phyloP scores from a whole-genome alignment of 1,140 invertebrate genomes.

The Anadara kagoshimensis region DNA sequence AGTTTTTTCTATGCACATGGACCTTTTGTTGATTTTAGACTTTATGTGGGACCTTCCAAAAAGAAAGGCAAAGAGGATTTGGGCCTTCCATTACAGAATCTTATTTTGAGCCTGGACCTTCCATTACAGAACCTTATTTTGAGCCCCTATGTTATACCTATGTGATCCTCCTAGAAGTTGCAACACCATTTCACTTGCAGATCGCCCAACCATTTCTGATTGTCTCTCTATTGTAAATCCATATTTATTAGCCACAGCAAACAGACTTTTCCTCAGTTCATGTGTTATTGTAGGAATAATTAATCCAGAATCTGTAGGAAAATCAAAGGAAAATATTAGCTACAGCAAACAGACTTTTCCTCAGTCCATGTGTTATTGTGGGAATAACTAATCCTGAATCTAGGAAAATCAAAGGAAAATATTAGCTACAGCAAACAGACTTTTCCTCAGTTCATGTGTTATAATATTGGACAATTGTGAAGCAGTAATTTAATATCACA shows the following conservation, averaged over 20 bases:
- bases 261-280: conserved; percentile 80
- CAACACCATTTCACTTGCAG: conserved; percentile 85
- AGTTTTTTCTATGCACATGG: too few relatives aligned
- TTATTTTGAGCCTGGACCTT: too few relatives aligned
- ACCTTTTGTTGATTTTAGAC: too few relatives aligned
- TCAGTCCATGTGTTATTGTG: conserved; percentile 81
- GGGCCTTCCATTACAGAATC: too few relatives aligned
- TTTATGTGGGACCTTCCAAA: too few relatives aligned
- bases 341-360: conserved; percentile 80
- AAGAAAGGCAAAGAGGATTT: too few relatives aligned
- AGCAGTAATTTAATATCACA: too few relatives aligned
- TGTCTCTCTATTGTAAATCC: conserved; percentile 82
- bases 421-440: conserved; percentile 81
- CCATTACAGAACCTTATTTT: too few relatives aligned
- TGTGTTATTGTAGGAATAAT: conserved; percentile 85
- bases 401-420: conserved; percentile 30
- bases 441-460: conserved; percentile 79
- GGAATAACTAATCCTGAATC: conserved; percentile 87
- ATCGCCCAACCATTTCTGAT: conserved; percentile 84
- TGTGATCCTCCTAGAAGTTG: conserved; percentile 85
- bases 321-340: conserved; percentile 74
- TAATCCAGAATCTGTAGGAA: conserved; percentile 80
- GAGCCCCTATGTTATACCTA: too few relatives aligned
- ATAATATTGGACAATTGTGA: conserved; percentile 71
- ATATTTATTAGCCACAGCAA: conserved; percentile 79